These are phyloP conservation scores for Torymus texanus DNA, from an alignment of 2,888 invertebrate genomes.

Conservation along the genomic window DNA sequence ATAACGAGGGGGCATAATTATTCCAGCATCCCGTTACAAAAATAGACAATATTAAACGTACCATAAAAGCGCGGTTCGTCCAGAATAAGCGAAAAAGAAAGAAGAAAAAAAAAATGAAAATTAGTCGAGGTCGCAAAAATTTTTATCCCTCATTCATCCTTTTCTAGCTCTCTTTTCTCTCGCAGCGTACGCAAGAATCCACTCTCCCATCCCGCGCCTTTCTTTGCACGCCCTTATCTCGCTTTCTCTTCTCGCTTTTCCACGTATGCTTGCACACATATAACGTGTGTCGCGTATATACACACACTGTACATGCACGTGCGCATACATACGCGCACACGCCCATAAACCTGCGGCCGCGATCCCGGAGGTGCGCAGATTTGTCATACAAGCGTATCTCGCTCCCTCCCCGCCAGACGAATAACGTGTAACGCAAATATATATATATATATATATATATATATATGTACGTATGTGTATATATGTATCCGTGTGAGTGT, in stretches of 20 bases:
- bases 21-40: no score
- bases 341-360: slow-evolving; percentile 16
- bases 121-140: background rate
- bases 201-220: background rate
- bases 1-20: no score
- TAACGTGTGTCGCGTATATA: background rate
- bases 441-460: no score
- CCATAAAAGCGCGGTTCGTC: background rate
- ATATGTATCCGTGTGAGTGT: no score
- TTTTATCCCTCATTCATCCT: background rate
- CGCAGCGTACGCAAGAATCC: background rate
- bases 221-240: slow-evolving; percentile 26
- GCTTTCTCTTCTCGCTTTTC: background rate
- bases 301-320: background rate
- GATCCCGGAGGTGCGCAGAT: slow-evolving; percentile 32
- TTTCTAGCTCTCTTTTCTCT: background rate
- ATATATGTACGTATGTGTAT: no score
- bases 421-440: background rate
- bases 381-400: slow-evolving; percentile 39
- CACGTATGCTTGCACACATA: background rate
- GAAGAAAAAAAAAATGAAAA: background rate
- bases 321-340: background rate
- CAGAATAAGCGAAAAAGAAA: background rate
- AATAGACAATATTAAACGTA: no score
- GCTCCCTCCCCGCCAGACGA: background rate